phyloP scores from a whole-genome alignment of 2,888 invertebrate genomes.

The Molanna angustata region DNA sequence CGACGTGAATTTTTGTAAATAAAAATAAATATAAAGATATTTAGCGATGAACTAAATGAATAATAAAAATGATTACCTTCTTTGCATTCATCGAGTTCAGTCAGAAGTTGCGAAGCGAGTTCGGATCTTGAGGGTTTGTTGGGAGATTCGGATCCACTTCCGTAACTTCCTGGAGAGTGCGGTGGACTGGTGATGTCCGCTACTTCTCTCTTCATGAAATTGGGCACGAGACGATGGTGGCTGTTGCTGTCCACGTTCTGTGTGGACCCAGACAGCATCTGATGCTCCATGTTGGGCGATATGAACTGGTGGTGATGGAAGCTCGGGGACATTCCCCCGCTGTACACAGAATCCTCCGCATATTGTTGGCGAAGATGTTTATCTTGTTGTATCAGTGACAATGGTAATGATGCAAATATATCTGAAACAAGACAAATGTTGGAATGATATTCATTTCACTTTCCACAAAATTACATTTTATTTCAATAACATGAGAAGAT shows the following conservation, averaged over 20 bases:
- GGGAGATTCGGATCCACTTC: slow-evolving; percentile 42
- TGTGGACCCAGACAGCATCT: background rate
- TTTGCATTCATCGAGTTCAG: slow-evolving; percentile 55
- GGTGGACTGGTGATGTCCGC: slow-evolving; percentile 16
- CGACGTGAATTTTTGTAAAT: too few species aligned
- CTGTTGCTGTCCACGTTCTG: background rate
- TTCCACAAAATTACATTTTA: too few species aligned
- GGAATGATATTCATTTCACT: background rate
- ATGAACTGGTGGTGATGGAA: background rate
- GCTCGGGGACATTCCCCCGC: background rate
- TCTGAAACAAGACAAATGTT: slow-evolving; percentile 18
- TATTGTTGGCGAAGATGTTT: slow-evolving; percentile 3
- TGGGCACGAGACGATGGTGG: slow-evolving; percentile 5
- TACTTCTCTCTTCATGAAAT: slow-evolving; percentile 11
- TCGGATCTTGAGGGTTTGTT: slow-evolving; percentile 54
- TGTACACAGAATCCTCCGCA: slow-evolving; percentile 3
- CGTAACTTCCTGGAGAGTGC: slow-evolving; percentile 14
- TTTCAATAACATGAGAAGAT: too few species aligned
- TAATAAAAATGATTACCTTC: slow-evolving; percentile 27
- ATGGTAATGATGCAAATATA: slow-evolving; percentile 28
- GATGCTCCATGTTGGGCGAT: background rate
- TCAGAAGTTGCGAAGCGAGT: slow-evolving; percentile 62
- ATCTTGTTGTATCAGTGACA: slow-evolving; percentile 31
- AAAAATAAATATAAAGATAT: too few species aligned
- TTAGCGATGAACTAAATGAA: too few species aligned